phyloP scores from a whole-genome alignment of 1,140 invertebrate species.

The Brachionus calyciflorus region DNA sequence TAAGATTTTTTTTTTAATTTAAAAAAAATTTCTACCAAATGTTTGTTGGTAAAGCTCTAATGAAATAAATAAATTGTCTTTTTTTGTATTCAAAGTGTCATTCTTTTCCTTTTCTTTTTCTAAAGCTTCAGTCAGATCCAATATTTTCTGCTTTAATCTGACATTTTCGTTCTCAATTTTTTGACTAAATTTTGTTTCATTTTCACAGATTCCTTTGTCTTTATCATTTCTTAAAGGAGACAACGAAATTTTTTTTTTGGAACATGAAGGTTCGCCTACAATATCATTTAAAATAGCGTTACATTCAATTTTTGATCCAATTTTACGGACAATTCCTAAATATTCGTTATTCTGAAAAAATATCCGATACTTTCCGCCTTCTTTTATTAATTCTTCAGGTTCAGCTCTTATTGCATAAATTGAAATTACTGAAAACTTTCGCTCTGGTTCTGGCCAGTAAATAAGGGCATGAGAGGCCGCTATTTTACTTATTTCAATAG shows the following conservation, averaged over 20 bases:
- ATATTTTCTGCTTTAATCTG: not conserved
- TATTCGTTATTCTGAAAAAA: not conserved
- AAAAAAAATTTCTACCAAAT: not conserved
- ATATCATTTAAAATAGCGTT: not conserved
- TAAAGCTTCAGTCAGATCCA: not conserved
- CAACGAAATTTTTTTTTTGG: no score
- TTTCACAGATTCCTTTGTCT: not conserved
- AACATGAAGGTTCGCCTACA: no score
- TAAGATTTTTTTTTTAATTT: slow-evolving; percentile 2
- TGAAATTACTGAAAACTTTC: slow-evolving; percentile 1
- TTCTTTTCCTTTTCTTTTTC: not conserved
- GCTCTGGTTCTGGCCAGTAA: not conserved
- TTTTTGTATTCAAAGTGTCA: not conserved
- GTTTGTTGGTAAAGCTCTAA: not conserved
- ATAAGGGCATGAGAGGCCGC: no score
- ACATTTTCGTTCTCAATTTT: not conserved
- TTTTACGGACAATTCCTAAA: not conserved
- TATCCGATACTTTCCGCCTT: not conserved
- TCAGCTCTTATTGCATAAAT: slow-evolving; percentile 15
- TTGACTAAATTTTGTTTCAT: not conserved
- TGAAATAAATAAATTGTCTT: not conserved
- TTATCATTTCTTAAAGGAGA: not conserved
- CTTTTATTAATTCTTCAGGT: not conserved
- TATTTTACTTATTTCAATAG: no score
- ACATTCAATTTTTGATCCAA: not conserved